Percentiles rank a stretch among this genome's conserved stretches.
Conservation (phyloP, 2,888 invertebrate genomes). For the Cheilosia vulpina region DNA sequence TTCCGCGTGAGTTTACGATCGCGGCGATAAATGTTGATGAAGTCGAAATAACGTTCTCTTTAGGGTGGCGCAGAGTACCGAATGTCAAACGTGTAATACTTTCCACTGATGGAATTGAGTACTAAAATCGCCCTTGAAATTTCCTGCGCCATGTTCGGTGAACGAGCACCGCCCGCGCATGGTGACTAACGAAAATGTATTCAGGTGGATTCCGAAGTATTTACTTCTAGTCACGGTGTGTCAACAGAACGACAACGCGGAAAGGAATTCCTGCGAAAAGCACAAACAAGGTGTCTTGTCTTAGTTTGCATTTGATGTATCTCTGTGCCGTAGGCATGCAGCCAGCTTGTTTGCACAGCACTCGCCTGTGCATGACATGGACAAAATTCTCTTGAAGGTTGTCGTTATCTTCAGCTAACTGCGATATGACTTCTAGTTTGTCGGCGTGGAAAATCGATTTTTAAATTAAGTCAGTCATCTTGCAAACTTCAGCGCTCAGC, state of each 20-base stretch:
- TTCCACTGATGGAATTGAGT: conserved; percentile 9
- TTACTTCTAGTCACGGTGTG: conserved; percentile 31
- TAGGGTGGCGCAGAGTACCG: not conserved
- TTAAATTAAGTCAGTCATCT: not conserved
- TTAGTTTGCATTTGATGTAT: conserved; percentile 20
- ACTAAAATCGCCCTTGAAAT: too few species aligned
- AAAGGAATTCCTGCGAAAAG: conserved; percentile 34
- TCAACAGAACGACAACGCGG: conserved; percentile 21
- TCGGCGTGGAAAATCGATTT: conserved; percentile 22
- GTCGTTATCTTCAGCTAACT: conserved; percentile 41
- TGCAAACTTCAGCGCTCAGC: not conserved
- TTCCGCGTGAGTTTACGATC: conserved; percentile 69
- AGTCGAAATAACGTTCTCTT: conserved; percentile 16
- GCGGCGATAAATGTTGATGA: conserved; percentile 47
- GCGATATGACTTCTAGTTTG: conserved; percentile 10
- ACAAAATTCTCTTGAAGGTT: conserved; percentile 31
- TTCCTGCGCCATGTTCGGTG: not conserved
- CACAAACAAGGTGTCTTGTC: conserved; percentile 20
- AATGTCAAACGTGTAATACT: not conserved
- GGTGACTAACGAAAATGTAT: conserved; percentile 42
- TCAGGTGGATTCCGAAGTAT: conserved; percentile 57
- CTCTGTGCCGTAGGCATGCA: conserved; percentile 40
- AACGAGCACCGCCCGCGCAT: conserved; percentile 1
- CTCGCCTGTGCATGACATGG: conserved; percentile 47
- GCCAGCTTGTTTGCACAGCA: conserved; percentile 57